phyloP scores from a whole-genome alignment of 1,140 invertebrate species.

The Heliconius hewitsoni region DNA sequence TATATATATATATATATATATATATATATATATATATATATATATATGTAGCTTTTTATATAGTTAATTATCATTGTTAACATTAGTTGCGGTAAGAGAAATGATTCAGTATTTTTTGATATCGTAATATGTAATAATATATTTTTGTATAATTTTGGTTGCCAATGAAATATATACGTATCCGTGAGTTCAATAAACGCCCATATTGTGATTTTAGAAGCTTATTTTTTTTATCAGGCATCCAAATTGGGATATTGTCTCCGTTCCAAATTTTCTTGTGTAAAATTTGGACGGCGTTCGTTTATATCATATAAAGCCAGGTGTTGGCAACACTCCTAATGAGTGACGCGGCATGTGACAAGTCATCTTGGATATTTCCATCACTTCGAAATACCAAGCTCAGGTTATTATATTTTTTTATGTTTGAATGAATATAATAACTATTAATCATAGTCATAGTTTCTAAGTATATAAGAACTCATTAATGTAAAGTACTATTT shows the following conservation, averaged over 20 bases:
- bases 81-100: too few species aligned
- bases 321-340: slow-evolving; percentile 32
- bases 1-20: too few species aligned
- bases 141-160: not conserved
- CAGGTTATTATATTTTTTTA: not conserved
- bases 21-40: not conserved
- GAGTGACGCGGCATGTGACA: slow-evolving; percentile 20
- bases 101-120: not conserved
- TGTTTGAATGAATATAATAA: not conserved
- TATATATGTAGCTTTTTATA: not conserved
- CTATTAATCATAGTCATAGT: not conserved
- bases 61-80: not conserved
- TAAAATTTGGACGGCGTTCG: slow-evolving; percentile 32
- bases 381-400: not conserved
- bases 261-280: slow-evolving; percentile 28
- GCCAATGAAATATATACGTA: not conserved
- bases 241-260: slow-evolving; percentile 39
- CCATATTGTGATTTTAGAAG: not conserved
- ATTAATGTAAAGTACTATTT: too few species aligned
- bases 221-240: slow-evolving; percentile 8
- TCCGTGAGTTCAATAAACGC: not conserved
- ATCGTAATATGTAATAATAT: not conserved
- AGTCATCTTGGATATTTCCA: slow-evolving; percentile 25
- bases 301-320: slow-evolving; percentile 34
- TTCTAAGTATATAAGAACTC: too few species aligned